Percentiles rank a stretch among this genome's conserved stretches.
Conservation (phyloP, 2,797 vertebrate genomes). For the Lepidocolaptes lacrymiger region DNA sequence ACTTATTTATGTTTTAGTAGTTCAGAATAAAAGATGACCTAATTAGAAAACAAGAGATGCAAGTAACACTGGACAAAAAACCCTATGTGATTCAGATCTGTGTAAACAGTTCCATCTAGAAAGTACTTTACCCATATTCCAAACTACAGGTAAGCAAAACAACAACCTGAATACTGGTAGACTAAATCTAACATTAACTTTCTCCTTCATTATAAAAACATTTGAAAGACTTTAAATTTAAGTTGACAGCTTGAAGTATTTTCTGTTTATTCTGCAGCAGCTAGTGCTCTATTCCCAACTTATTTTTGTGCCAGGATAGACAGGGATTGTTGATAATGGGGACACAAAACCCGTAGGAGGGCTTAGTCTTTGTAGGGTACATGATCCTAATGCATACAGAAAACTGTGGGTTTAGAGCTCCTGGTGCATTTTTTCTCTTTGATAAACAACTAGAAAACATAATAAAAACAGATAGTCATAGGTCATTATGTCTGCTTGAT, state of each 20-base stretch:
- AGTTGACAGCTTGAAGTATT: background rate
- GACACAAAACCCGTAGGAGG: slow-evolving; percentile 76
- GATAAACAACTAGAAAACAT: background rate
- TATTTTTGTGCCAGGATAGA: slow-evolving; percentile 85
- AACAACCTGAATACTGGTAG: background rate
- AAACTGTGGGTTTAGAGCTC: background rate
- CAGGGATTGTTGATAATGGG: slow-evolving; percentile 83
- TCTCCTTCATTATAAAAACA: background rate
- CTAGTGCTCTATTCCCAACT: slow-evolving; percentile 79
- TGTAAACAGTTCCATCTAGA: background rate
- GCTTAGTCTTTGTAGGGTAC: slow-evolving; percentile 79
- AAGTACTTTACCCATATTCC: background rate
- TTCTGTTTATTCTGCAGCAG: slow-evolving; percentile 55
- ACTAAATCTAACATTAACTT: background rate
- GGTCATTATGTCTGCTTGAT: background rate
- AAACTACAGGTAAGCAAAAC: background rate
- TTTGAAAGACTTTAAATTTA: background rate
- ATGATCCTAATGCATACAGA: slow-evolving; percentile 72
- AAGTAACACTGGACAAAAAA: background rate
- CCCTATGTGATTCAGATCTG: background rate
- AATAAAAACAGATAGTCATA: background rate
- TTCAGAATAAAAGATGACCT: background rate
- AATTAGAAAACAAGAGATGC: background rate
- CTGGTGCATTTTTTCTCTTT: background rate
- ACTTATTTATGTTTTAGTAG: background rate